Conservation (phyloP, 1,140 invertebrate genomes). For the Saccostrea cuccullata region DNA sequence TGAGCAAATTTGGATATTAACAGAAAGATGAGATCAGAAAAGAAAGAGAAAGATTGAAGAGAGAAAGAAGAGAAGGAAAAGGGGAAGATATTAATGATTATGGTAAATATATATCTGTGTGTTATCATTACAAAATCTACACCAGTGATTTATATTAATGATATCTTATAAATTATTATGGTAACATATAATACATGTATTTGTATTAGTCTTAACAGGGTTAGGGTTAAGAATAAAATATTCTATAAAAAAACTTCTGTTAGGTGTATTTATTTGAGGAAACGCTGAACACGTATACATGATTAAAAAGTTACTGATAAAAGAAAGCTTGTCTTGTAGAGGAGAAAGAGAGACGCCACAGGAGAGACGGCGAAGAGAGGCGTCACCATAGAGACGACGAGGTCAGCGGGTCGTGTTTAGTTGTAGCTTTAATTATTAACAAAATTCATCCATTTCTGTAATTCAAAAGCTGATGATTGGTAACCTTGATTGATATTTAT, state of each 20-base stretch:
- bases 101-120: background rate
- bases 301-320: background rate
- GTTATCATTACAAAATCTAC: background rate
- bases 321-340: background rate
- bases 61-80: conserved; percentile 49
- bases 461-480: background rate
- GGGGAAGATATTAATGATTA: conserved; percentile 42
- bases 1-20: background rate
- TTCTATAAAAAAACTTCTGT: too few relatives aligned
- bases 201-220: too few relatives aligned
- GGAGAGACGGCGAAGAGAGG: conserved; percentile 20
- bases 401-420: background rate
- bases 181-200: too few relatives aligned
- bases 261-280: background rate
- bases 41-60: conserved; percentile 49
- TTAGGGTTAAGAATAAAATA: too few relatives aligned
- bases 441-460: too few relatives aligned
- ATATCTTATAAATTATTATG: too few relatives aligned
- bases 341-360: conserved; percentile 27
- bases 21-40: conserved; percentile 49
- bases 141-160: too few relatives aligned
- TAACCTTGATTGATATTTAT: background rate
- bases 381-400: conserved; percentile 43
- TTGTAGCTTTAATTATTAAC: background rate
- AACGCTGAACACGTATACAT: background rate